Percentiles rank a stretch among this genome's conserved stretches.
Evolutionary conservation across 2,888 invertebrate species (phyloP).

Genomic region (Eumerus sabulonum): DNA sequence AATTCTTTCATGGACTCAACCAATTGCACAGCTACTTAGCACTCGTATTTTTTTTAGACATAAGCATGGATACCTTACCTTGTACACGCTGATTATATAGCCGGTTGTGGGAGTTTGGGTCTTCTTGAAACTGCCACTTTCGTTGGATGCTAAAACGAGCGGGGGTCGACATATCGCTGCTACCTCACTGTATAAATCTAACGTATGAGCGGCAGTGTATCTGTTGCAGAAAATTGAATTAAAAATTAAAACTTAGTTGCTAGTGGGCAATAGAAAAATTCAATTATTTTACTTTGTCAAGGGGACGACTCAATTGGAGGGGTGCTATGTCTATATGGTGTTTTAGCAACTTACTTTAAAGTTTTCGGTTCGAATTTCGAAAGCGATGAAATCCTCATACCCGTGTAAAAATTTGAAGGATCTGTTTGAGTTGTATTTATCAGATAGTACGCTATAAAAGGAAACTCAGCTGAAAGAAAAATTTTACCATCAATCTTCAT

Average conservation of each 20-base stretch:
- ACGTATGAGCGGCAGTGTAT: constrained; percentile 92
- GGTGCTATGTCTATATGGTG: too few species aligned
- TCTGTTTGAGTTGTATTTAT: constrained; percentile 93
- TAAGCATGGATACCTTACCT: constrained; percentile 78
- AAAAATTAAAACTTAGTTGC: background rate
- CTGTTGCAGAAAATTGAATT: constrained; percentile 75
- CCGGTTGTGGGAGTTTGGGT: constrained; percentile 90
- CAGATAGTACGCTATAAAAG: constrained; percentile 94
- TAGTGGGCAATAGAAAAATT: too few species aligned
- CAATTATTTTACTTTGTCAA: too few species aligned
- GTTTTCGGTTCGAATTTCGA: constrained; percentile 91
- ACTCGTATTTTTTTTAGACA: background rate
- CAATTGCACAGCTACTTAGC: background rate
- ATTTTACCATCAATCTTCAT: constrained; percentile 30
- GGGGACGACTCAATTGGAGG: too few species aligned
- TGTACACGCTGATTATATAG: constrained; percentile 95
- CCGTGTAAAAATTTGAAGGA: constrained; percentile 91
- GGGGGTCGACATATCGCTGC: constrained; percentile 95
- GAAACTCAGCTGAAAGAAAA: constrained; percentile 87
- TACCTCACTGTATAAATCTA: constrained; percentile 93
- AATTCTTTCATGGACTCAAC: constrained; percentile 36
- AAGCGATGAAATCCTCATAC: constrained; percentile 89
- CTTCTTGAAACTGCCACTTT: constrained; percentile 87
- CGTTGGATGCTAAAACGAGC: constrained; percentile 83
- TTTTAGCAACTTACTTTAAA: constrained; percentile 78